Conservation (phyloP, 2,113 vertebrate genomes). For the Prionailurus bengalensis region DNA sequence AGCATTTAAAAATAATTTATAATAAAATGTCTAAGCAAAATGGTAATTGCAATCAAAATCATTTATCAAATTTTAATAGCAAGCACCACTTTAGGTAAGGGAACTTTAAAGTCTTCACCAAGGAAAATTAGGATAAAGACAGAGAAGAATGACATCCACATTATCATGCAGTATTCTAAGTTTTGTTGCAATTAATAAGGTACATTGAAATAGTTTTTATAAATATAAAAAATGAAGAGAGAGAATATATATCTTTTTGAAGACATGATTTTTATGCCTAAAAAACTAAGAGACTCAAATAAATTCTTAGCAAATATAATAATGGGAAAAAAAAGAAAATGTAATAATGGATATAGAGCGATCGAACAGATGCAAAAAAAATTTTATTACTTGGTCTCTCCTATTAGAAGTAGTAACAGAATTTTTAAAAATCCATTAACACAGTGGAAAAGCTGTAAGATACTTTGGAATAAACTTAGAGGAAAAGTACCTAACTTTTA, state of each 20-base stretch:
- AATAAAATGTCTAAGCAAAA: neutral
- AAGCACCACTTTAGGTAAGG: neutral
- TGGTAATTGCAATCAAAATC: neutral
- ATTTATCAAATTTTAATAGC: constrained; percentile 5
- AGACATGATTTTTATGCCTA: neutral
- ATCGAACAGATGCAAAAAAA: constrained; percentile 3
- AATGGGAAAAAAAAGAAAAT: neutral
- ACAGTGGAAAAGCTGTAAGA: neutral
- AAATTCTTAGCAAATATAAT: neutral
- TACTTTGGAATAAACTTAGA: constrained; percentile 13
- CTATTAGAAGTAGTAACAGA: neutral
- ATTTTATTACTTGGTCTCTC: neutral
- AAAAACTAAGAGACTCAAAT: neutral
- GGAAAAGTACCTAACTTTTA: neutral
- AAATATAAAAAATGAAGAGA: neutral
- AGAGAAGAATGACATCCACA: neutral
- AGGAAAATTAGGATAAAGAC: neutral
- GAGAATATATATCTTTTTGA: neutral
- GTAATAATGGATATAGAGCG: neutral
- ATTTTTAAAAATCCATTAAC: constrained; percentile 1
- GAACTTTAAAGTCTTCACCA: neutral
- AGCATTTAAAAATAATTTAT: neutral
- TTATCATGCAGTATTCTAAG: neutral
- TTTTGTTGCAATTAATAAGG: neutral
- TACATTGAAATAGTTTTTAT: neutral